Percentiles rank a stretch among this genome's conserved stretches.
Evolutionary conservation across 2,888 invertebrate species (phyloP).

Genomic region (Empis stercorea): DNA sequence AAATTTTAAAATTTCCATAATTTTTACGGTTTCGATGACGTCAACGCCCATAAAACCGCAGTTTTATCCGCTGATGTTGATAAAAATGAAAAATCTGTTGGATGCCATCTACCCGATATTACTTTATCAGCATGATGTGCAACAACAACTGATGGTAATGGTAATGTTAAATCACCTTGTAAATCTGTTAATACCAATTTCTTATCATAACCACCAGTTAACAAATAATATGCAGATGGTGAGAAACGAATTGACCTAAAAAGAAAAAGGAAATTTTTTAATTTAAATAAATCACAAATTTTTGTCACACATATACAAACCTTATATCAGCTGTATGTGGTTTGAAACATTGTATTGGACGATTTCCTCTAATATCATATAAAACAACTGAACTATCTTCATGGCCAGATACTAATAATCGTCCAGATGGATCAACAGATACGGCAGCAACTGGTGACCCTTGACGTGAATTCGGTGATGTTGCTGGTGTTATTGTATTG

Average conservation of each 20-base stretch:
- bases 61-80: constrained; percentile 91
- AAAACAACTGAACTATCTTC: constrained; percentile 82
- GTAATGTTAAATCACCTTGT: constrained; percentile 84
- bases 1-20: not conserved
- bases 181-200: constrained; percentile 80
- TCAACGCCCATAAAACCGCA: constrained; percentile 85
- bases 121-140: constrained; percentile 93
- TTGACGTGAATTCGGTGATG: constrained; percentile 56
- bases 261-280: constrained; percentile 1
- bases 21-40: constrained; percentile 26
- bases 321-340: constrained; percentile 79
- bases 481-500: constrained; percentile 69
- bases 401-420: constrained; percentile 83
- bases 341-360: constrained; percentile 78
- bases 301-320: constrained; percentile 4
- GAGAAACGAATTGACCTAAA: constrained; percentile 77
- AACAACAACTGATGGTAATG: constrained; percentile 83
- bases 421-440: constrained; percentile 86
- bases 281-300: not conserved
- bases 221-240: constrained; percentile 85
- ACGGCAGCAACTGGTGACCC: constrained; percentile 78
- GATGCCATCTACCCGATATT: constrained; percentile 93
- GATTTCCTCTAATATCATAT: constrained; percentile 80
- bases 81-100: constrained; percentile 86
- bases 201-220: constrained; percentile 87